Conservation (phyloP, 2,797 vertebrate species). For the Thalassophryne amazonica region DNA sequence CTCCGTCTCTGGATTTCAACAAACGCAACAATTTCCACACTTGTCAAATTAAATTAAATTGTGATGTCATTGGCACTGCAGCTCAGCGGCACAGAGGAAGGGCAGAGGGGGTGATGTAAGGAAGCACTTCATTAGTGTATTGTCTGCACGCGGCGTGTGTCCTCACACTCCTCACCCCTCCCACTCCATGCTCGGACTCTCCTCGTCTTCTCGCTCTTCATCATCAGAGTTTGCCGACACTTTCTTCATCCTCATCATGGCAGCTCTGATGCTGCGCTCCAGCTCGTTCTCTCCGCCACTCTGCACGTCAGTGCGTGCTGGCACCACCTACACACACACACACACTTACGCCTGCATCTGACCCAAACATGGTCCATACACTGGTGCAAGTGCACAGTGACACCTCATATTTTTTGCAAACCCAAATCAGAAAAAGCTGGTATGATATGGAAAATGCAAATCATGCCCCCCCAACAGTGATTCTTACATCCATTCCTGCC, state of each 20-base stretch:
- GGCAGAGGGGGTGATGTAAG: neutral
- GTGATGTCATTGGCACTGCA: slow-evolving; percentile 26
- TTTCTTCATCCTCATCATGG: slow-evolving; percentile 93
- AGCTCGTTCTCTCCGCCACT: slow-evolving; percentile 76
- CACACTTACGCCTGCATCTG: no score
- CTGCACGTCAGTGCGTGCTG: slow-evolving; percentile 1
- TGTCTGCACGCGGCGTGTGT: neutral
- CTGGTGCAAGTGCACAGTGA: no score
- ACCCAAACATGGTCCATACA: no score
- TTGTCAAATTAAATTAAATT: no score
- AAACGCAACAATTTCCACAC: no score
- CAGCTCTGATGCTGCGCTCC: slow-evolving; percentile 91
- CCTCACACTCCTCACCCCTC: slow-evolving; percentile 79
- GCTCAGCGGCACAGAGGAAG: slow-evolving; percentile 6
- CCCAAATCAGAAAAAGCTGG: no score
- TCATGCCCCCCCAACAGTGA: no score
- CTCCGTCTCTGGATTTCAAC: no score
- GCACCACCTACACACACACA: slow-evolving; percentile 35
- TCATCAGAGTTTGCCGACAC: slow-evolving; percentile 89
- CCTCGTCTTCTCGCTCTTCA: slow-evolving; percentile 74
- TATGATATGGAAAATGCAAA: no score
- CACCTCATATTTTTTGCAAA: no score
- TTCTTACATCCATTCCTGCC: no score
- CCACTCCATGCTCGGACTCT: slow-evolving; percentile 82
- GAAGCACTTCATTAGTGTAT: neutral